Percentiles rank a stretch among this genome's conserved stretches.
phyloP scores from a whole-genome alignment of 2,113 vertebrate species.

The Grantiella picta region DNA sequence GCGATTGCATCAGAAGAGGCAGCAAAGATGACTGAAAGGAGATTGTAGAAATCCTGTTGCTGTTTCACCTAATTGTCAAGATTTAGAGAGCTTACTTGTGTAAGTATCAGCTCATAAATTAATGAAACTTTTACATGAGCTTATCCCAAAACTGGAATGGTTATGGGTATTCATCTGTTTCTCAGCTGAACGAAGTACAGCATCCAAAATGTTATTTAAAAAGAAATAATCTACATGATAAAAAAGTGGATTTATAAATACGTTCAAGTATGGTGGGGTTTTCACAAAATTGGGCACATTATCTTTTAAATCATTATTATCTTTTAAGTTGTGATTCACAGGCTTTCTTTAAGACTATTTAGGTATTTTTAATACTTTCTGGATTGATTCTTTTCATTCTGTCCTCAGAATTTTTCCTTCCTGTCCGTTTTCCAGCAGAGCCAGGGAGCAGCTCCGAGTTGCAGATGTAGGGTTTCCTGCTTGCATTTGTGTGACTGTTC shows the following conservation, averaged over 20 bases:
- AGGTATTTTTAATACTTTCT: background rate
- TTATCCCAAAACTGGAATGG: background rate
- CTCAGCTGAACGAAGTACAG: background rate
- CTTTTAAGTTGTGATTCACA: background rate
- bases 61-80: background rate
- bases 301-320: background rate
- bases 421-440: background rate
- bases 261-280: fast-evolving
- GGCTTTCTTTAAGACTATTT: background rate
- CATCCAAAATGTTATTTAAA: background rate
- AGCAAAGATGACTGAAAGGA: background rate
- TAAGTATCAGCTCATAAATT: background rate
- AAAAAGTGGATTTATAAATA: background rate
- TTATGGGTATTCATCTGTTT: background rate
- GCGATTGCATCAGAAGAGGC: background rate
- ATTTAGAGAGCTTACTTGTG: background rate
- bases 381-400: background rate
- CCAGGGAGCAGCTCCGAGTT: fast-evolving
- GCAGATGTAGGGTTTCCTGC: background rate
- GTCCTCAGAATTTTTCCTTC: background rate
- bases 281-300: background rate
- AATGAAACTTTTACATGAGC: background rate
- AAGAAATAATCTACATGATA: background rate
- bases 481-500: background rate
- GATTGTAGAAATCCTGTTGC: background rate